These are phyloP conservation scores for Callionymus lyra DNA, from an alignment of 2,113 vertebrate species.

Conservation along the genomic window DNA sequence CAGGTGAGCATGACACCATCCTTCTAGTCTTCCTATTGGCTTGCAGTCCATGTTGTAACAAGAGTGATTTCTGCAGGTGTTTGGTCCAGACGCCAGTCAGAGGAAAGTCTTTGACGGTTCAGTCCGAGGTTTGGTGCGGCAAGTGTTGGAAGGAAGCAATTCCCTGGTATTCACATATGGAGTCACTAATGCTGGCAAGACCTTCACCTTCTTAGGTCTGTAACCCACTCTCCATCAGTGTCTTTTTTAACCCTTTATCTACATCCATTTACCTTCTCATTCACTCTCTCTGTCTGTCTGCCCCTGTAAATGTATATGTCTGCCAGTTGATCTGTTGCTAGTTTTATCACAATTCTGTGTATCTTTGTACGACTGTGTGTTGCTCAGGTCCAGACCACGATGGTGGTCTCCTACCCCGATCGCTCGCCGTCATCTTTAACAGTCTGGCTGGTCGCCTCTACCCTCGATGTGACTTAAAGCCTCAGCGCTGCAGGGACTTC, in stretches of 20 bases:
- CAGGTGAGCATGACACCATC: constrained; percentile 53
- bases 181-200: constrained; percentile 91
- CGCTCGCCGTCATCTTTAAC: constrained; percentile 80
- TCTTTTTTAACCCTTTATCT: too few relatives aligned
- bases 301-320: too few relatives aligned
- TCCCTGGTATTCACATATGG: constrained; percentile 90
- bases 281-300: not conserved
- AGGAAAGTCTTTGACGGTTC: constrained; percentile 82
- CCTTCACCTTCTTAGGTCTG: constrained; percentile 89
- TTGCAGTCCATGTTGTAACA: too few relatives aligned
- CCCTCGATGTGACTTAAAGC: constrained; percentile 75
- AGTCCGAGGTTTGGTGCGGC: constrained; percentile 70
- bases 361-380: not conserved
- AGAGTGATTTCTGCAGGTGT: constrained; percentile 67
- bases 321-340: not conserved
- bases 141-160: constrained; percentile 81
- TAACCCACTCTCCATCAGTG: not conserved
- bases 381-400: constrained; percentile 77
- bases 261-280: too few relatives aligned
- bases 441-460: constrained; percentile 72
- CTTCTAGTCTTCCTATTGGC: not conserved
- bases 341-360: not conserved
- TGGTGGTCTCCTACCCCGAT: constrained; percentile 79
- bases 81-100: constrained; percentile 80
- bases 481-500: constrained; percentile 80